Percentiles rank a stretch among this genome's conserved stretches.
phyloP scores from a whole-genome alignment of 1,140 invertebrate species.

The Triops cancriformis region DNA sequence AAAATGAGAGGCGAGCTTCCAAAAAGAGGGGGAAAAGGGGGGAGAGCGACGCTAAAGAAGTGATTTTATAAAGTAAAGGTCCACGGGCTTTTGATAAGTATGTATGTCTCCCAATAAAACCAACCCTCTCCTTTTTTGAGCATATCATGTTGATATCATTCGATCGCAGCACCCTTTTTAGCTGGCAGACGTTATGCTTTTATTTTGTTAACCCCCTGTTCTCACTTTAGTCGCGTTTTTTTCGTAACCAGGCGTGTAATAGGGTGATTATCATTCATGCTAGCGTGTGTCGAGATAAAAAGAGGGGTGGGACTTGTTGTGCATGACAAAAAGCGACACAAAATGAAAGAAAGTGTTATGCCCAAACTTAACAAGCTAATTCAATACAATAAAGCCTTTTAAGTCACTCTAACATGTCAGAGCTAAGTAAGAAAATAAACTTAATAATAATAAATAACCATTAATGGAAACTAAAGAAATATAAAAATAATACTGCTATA shows the following conservation, averaged over 20 bases:
- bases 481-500: too few species aligned
- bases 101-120: neutral
- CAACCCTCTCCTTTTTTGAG: neutral
- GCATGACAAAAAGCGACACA: neutral
- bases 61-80: neutral
- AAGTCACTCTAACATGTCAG: neutral
- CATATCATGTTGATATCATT: constrained; percentile 6
- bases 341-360: neutral
- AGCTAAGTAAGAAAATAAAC: neutral
- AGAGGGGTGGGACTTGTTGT: neutral
- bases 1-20: neutral
- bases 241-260: neutral
- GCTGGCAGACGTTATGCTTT: neutral
- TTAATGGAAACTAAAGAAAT: too few species aligned
- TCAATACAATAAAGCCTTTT: neutral
- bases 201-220: neutral
- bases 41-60: neutral
- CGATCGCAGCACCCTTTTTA: constrained; percentile 6
- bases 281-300: neutral
- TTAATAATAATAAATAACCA: neutral
- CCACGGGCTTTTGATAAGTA: neutral
- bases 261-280: constrained; percentile 13
- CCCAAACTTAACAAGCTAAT: neutral
- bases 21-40: neutral
- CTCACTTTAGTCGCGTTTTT: constrained; percentile 6